Conservation (phyloP, 2,888 invertebrate genomes). For the Leptura quadrifasciata region DNA sequence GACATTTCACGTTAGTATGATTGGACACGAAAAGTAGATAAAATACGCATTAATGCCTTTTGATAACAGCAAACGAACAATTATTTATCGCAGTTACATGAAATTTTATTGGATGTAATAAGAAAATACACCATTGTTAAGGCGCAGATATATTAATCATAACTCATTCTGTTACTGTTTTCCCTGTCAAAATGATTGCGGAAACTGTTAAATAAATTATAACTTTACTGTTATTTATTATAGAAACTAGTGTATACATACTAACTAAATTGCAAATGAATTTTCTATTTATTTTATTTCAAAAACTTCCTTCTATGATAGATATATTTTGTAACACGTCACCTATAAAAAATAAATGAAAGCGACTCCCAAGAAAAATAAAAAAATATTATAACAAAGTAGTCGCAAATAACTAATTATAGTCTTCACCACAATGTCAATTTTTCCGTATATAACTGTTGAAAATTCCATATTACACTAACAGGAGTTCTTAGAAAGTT, state of each 20-base stretch:
- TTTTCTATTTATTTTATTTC: neutral
- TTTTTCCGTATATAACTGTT: too few species aligned
- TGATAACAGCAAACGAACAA: conserved; percentile 47
- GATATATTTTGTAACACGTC: neutral
- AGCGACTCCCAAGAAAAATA: neutral
- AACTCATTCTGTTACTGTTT: conserved; percentile 37
- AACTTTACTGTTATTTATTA: conserved; percentile 21
- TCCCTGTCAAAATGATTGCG: conserved; percentile 29
- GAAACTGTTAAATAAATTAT: conserved; percentile 35
- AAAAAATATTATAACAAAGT: too few species aligned
- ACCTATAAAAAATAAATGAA: neutral
- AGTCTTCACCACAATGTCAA: too few species aligned
- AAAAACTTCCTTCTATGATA: neutral
- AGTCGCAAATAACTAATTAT: too few species aligned
- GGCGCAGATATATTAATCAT: conserved; percentile 43
- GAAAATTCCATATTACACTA: too few species aligned
- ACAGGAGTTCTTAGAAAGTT: too few species aligned
- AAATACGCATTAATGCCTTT: conserved; percentile 52
- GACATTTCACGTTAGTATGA: conserved; percentile 44
- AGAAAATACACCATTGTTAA: conserved; percentile 38
- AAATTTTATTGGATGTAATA: conserved; percentile 31
- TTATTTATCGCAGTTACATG: conserved; percentile 20
- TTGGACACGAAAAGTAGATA: conserved; percentile 58
- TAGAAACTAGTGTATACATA: neutral
- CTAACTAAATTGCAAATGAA: neutral